phyloP scores from a whole-genome alignment of 2,797 vertebrate genomes.

The Xenentodon cancila region DNA sequence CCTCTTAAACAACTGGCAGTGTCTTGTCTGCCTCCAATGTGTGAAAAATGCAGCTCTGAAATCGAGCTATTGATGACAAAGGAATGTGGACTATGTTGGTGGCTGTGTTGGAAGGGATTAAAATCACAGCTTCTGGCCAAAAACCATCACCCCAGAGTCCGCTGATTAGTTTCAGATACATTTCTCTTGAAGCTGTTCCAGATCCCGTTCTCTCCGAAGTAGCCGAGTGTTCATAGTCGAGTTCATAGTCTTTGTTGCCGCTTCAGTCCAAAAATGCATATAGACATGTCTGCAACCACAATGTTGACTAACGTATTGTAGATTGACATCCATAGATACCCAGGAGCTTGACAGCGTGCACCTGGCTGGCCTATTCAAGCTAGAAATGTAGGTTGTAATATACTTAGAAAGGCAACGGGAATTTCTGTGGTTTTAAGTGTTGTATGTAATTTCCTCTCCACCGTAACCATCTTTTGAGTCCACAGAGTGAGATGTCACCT shows the following conservation, averaged over 20 bases:
- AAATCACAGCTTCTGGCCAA: constrained; percentile 43
- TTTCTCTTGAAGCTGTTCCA: constrained; percentile 37
- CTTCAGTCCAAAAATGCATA: constrained; percentile 19
- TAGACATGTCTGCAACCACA: constrained; percentile 11
- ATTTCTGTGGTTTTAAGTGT: constrained; percentile 78
- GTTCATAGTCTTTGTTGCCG: constrained; percentile 11
- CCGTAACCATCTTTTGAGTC: constrained; percentile 74
- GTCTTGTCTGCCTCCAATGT: no score
- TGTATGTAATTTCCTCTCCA: constrained; percentile 75
- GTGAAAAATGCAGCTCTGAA: constrained; percentile 19
- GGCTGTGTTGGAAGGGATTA: constrained; percentile 47
- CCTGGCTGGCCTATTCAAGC: constrained; percentile 52
- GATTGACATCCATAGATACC: constrained; percentile 37
- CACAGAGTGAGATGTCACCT: constrained; percentile 37
- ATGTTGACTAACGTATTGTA: constrained; percentile 12
- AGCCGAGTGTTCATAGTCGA: no score
- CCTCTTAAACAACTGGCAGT: not conserved
- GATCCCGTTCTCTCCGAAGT: constrained; percentile 33
- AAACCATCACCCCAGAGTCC: constrained; percentile 32
- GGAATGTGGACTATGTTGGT: constrained; percentile 52
- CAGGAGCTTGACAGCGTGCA: constrained; percentile 32
- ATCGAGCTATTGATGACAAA: constrained; percentile 53
- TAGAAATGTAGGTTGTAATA: constrained; percentile 36
- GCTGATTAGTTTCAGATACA: constrained; percentile 47
- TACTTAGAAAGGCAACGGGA: constrained; percentile 54